Evolutionary conservation across 2,888 invertebrate species (phyloP).

Genomic region (Trissoscelio sp.): DNA sequence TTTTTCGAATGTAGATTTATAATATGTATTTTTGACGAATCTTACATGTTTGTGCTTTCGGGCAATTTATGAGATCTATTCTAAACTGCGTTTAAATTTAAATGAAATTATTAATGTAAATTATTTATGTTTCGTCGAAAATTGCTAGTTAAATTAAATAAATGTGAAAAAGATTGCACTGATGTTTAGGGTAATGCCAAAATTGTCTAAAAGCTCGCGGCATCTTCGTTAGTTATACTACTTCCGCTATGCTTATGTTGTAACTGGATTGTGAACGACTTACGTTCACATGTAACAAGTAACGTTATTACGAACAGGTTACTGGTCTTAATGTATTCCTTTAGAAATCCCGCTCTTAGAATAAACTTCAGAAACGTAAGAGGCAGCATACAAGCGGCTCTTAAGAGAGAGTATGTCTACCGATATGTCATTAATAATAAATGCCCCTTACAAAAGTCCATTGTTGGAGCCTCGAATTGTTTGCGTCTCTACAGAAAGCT

Average conservation of each 20-base stretch:
- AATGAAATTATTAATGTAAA: too few relatives aligned
- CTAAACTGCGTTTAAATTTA: too few relatives aligned
- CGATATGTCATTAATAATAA: slow-evolving; percentile 76
- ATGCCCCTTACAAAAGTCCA: slow-evolving; percentile 75
- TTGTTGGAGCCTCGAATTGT: slow-evolving; percentile 75
- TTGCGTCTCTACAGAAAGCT: slow-evolving; percentile 72
- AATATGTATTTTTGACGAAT: too few relatives aligned
- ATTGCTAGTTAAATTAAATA: too few relatives aligned
- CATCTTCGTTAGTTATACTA: slow-evolving; percentile 57
- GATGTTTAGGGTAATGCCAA: slow-evolving; percentile 26
- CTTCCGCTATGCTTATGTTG: slow-evolving; percentile 60
- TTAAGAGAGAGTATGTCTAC: slow-evolving; percentile 70
- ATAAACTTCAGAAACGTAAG: slow-evolving; percentile 71
- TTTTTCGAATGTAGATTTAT: too few relatives aligned
- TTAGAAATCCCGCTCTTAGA: slow-evolving; percentile 73
- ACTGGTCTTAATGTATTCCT: slow-evolving; percentile 73
- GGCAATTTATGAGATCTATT: too few relatives aligned
- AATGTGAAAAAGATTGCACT: slow-evolving; percentile 18
- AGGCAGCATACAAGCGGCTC: slow-evolving; percentile 68
- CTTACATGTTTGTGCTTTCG: too few relatives aligned
- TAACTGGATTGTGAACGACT: slow-evolving; percentile 69
- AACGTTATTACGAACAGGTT: slow-evolving; percentile 71
- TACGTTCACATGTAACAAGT: slow-evolving; percentile 69
- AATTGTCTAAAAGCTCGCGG: slow-evolving; percentile 64
- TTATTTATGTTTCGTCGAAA: too few relatives aligned